These are phyloP conservation scores for Drosophila sulfurigaster DNA, from an alignment of 1,140 invertebrate species.

Conservation along the genomic window DNA sequence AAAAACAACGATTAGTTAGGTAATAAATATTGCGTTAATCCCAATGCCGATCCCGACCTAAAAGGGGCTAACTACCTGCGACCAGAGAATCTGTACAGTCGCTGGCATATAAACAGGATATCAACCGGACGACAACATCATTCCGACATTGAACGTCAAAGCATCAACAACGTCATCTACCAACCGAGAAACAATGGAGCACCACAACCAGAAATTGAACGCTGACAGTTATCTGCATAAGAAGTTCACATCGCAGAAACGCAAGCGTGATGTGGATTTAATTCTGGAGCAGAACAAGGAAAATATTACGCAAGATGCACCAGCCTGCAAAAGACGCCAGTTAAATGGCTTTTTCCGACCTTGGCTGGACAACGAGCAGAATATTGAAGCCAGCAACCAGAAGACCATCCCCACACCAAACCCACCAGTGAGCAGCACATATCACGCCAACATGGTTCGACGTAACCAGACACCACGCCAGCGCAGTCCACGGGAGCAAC, in stretches of 20 bases:
- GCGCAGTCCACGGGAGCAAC: slow-evolving; percentile 63
- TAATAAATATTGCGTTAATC: slow-evolving; percentile 64
- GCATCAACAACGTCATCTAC: slow-evolving; percentile 38
- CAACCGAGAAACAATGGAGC: slow-evolving; percentile 33
- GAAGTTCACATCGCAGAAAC: slow-evolving; percentile 59
- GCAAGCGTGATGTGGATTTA: slow-evolving; percentile 52
- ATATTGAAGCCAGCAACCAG: slow-evolving; percentile 6
- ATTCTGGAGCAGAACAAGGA: slow-evolving; percentile 36
- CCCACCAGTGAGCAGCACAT: slow-evolving; percentile 33
- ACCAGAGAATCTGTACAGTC: neutral
- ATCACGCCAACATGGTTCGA: slow-evolving; percentile 73
- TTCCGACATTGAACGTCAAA: slow-evolving; percentile 60
- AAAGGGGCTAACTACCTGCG: slow-evolving; percentile 51
- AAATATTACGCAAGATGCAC: slow-evolving; percentile 1
- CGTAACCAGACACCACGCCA: slow-evolving; percentile 35
- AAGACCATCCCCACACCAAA: neutral
- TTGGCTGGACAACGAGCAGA: slow-evolving; percentile 61
- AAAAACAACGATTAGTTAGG: slow-evolving; percentile 52
- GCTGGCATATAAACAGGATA: slow-evolving; percentile 67
- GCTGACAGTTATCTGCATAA: slow-evolving; percentile 50
- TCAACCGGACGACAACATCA: slow-evolving; percentile 40
- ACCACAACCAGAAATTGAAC: neutral
- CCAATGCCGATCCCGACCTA: slow-evolving; percentile 11
- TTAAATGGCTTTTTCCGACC: slow-evolving; percentile 57
- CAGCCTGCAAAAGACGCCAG: slow-evolving; percentile 46